A percentile compares a stretch with the other conserved stretches of the same genome.
These are phyloP conservation scores for Plestiodon gilberti DNA, from an alignment of 2,113 vertebrate species.

Conservation along the genomic window DNA sequence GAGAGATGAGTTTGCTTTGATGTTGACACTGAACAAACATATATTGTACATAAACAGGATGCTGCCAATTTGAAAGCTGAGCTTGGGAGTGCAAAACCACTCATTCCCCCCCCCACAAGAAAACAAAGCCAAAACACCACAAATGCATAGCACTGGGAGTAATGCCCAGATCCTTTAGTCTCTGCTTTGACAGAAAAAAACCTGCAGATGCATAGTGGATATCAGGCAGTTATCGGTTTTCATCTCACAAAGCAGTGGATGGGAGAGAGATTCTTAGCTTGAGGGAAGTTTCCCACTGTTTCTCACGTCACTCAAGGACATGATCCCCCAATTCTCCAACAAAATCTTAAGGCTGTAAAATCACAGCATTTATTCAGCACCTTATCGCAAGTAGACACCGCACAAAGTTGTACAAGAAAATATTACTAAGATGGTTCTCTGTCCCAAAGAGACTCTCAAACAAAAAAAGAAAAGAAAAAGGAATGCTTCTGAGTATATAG, in stretches of 20 bases:
- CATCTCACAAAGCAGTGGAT: background rate
- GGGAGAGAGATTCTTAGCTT: background rate
- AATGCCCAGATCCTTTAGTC: background rate
- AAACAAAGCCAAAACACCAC: background rate
- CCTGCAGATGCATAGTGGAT: background rate
- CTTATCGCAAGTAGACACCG: too few species aligned
- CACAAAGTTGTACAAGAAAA: too few species aligned
- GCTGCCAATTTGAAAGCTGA: constrained; percentile 41
- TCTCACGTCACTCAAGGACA: too few species aligned
- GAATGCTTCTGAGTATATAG: too few species aligned
- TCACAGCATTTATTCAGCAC: too few species aligned
- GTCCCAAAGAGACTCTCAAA: too few species aligned
- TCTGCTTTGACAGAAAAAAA: background rate
- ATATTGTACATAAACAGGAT: constrained; percentile 49
- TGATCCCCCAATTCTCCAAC: too few species aligned
- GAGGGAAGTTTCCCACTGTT: background rate
- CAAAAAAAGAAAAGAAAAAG: too few species aligned
- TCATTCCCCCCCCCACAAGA: background rate
- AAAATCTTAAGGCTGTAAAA: background rate
- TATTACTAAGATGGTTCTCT: too few species aligned
- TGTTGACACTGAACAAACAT: constrained; percentile 45
- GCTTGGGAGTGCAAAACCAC: background rate
- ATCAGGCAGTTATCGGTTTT: background rate
- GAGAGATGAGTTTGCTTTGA: constrained; percentile 28
- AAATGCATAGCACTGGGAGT: background rate